Conservation (phyloP, 2,888 invertebrate species). For the Aplocera efformata region DNA sequence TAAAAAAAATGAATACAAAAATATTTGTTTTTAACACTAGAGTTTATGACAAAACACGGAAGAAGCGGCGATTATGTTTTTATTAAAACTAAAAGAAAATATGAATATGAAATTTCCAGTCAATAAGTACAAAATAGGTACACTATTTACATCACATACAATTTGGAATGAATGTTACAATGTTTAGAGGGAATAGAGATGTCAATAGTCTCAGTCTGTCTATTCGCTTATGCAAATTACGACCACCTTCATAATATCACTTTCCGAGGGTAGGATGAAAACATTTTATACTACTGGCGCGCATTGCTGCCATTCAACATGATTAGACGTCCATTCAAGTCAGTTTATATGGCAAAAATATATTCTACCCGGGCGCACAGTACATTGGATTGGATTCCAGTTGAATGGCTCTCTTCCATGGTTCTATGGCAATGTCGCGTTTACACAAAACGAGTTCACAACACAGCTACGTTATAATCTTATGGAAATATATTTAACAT, state of each 20-base stretch:
- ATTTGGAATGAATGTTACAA: slow-evolving; percentile 55
- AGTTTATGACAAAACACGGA: slow-evolving; percentile 27
- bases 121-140: slow-evolving; percentile 64
- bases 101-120: slow-evolving; percentile 37
- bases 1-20: slow-evolving; percentile 67
- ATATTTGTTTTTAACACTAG: slow-evolving; percentile 61
- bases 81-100: slow-evolving; percentile 31
- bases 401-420: slow-evolving; percentile 4
- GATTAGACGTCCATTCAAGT: no score
- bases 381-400: no score
- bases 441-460: slow-evolving; percentile 29
- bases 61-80: slow-evolving; percentile 30
- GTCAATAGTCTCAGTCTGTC: slow-evolving; percentile 39
- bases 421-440: not conserved
- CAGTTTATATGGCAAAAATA: no score
- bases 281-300: slow-evolving; percentile 1
- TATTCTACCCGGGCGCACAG: no score
- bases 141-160: slow-evolving; percentile 60
- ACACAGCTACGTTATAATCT: slow-evolving; percentile 31
- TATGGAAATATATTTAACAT: slow-evolving; percentile 27
- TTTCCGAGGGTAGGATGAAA: slow-evolving; percentile 4
- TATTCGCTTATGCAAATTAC: slow-evolving; percentile 34
- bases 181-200: slow-evolving; percentile 29
- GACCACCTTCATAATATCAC: slow-evolving; percentile 17
- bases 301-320: not conserved